Conservation (phyloP, 2,797 vertebrate genomes). For the Poeciliopsis gracilis region DNA sequence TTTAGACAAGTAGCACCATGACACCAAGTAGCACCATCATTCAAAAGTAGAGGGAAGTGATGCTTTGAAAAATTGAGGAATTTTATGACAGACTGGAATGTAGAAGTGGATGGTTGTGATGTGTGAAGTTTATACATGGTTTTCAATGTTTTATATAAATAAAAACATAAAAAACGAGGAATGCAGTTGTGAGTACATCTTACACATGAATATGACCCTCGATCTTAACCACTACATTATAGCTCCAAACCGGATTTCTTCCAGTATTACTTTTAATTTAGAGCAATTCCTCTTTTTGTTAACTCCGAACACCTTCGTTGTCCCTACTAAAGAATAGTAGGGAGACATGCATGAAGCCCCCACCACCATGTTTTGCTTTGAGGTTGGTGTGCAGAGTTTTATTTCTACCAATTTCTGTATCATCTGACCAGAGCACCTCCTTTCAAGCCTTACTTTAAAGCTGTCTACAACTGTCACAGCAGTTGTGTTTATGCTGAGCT, state of each 20-base stretch:
- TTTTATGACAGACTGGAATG: neutral
- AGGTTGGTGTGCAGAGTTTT: neutral
- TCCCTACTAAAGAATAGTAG: neutral
- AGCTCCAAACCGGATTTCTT: neutral
- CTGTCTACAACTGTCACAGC: neutral
- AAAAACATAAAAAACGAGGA: neutral
- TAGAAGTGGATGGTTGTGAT: neutral
- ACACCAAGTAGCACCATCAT: slow-evolving; percentile 17
- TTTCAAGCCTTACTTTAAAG: neutral
- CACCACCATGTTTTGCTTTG: neutral
- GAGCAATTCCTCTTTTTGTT: neutral
- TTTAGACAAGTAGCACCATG: slow-evolving; percentile 31
- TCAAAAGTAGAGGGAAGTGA: slow-evolving; percentile 10
- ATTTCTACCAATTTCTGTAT: neutral
- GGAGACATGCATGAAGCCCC: neutral
- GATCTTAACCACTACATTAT: neutral
- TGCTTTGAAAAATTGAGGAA: neutral
- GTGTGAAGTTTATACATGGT: neutral
- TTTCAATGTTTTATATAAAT: neutral
- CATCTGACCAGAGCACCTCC: neutral
- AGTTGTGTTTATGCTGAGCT: neutral
- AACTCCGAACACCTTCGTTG: neutral
- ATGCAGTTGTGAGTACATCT: neutral
- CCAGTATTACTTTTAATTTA: neutral
- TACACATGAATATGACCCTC: neutral